These are phyloP conservation scores for Tubulanus polymorphus DNA, from an alignment of 2,888 invertebrate species.

Conservation along the genomic window DNA sequence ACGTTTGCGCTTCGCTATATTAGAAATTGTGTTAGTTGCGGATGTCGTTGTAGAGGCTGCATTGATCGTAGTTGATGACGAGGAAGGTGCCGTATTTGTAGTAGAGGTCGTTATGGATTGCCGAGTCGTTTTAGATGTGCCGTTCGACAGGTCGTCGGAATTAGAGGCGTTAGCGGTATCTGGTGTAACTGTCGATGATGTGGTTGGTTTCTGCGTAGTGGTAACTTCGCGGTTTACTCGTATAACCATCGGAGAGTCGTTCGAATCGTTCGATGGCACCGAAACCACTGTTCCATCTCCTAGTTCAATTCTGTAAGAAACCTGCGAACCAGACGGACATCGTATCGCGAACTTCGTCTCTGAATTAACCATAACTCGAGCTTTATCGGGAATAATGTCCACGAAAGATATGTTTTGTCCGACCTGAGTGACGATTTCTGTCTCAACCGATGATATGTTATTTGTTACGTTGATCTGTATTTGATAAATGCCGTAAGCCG, in stretches of 20 bases:
- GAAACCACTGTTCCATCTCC: slow-evolving; percentile 27
- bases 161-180: no score
- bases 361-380: slow-evolving; percentile 25
- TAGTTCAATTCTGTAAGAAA: slow-evolving; percentile 31
- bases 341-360: slow-evolving; percentile 28
- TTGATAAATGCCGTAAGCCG: slow-evolving; percentile 42
- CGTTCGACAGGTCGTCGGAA: no score
- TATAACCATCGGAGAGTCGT: slow-evolving; percentile 17
- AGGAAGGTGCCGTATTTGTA: no score
- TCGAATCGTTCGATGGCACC: slow-evolving; percentile 20
- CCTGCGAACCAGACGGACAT: slow-evolving; percentile 37
- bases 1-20: no score
- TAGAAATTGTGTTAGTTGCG: no score
- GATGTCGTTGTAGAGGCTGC: no score
- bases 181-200: slow-evolving; percentile 27
- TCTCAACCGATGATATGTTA: slow-evolving; percentile 30
- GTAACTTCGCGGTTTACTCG: no score
- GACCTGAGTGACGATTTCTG: slow-evolving; percentile 31
- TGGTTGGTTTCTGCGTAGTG: no score
- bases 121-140: no score
- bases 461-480: slow-evolving; percentile 37
- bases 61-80: no score
- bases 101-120: no score
- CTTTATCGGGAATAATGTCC: slow-evolving; percentile 29
- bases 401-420: slow-evolving; percentile 41